These are phyloP conservation scores for Diadromus collaris DNA, from an alignment of 2,888 invertebrate species.

Conservation along the genomic window DNA sequence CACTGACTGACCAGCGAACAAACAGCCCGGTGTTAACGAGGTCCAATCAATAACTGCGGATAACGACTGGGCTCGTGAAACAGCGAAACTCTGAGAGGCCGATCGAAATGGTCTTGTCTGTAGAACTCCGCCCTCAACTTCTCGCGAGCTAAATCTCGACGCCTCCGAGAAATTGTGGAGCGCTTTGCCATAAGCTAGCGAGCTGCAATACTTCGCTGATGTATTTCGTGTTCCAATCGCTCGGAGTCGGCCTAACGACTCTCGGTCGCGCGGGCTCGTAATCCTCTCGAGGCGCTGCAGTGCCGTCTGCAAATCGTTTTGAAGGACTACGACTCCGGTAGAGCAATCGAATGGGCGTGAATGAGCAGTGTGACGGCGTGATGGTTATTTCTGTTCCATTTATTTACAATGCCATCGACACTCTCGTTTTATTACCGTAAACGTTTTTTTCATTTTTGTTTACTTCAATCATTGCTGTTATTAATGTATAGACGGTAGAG, in stretches of 20 bases:
- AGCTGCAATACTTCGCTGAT: constrained; percentile 49
- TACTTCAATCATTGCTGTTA: background rate
- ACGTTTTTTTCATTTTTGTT: background rate
- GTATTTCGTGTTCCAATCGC: constrained; percentile 60
- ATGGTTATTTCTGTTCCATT: constrained; percentile 44
- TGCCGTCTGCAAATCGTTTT: constrained; percentile 37
- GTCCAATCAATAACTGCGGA: constrained; percentile 77
- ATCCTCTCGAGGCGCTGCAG: constrained; percentile 41
- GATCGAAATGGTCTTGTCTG: constrained; percentile 66
- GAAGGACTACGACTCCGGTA: constrained; percentile 51
- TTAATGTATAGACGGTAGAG: background rate
- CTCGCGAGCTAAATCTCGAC: constrained; percentile 61
- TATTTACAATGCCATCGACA: constrained; percentile 5
- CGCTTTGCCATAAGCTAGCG: constrained; percentile 30
- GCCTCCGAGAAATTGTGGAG: constrained; percentile 53
- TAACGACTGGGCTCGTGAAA: constrained; percentile 75
- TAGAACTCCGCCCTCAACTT: constrained; percentile 74
- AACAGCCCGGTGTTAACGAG: constrained; percentile 73
- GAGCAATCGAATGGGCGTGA: constrained; percentile 59
- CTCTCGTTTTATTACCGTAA: background rate
- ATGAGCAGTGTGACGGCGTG: constrained; percentile 40
- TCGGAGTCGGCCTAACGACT: constrained; percentile 67
- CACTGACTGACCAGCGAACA: constrained; percentile 68
- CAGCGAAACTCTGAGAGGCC: constrained; percentile 52
- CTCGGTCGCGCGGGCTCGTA: constrained; percentile 45